phyloP scores from a whole-genome alignment of 2,888 invertebrate genomes.

The Clistopyga incitator region DNA sequence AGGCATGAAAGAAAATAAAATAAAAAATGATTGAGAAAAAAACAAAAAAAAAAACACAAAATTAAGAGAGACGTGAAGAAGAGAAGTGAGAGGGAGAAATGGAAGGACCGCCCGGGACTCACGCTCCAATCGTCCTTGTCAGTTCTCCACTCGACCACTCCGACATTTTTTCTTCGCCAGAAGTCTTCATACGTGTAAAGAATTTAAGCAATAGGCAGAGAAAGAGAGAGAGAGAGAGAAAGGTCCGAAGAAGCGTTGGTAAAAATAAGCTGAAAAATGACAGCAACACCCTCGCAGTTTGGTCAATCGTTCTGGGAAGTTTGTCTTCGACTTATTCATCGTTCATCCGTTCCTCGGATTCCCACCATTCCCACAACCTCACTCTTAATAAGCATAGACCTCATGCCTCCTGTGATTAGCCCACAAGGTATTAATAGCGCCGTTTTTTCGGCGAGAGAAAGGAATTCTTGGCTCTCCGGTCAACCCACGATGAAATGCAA shows the following conservation, averaged over 20 bases:
- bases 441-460: slow-evolving; percentile 39
- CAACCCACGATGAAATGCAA: not conserved
- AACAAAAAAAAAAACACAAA: no score
- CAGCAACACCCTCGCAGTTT: slow-evolving; percentile 43
- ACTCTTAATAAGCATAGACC: slow-evolving; percentile 34
- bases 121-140: slow-evolving; percentile 50
- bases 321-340: slow-evolving; percentile 62
- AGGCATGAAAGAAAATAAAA: slow-evolving; percentile 11
- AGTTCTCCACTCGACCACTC: slow-evolving; percentile 17
- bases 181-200: slow-evolving; percentile 28
- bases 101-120: slow-evolving; percentile 67
- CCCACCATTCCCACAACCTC: slow-evolving; percentile 15
- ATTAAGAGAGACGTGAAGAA: slow-evolving; percentile 26
- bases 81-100: slow-evolving; percentile 56
- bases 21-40: slow-evolving; percentile 29
- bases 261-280: slow-evolving; percentile 10
- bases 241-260: slow-evolving; percentile 31
- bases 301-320: slow-evolving; percentile 61
- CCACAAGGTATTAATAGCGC: slow-evolving; percentile 42
- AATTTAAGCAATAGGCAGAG: slow-evolving; percentile 8
- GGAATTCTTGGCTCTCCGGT: slow-evolving; percentile 44
- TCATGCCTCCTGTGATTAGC: slow-evolving; percentile 51
- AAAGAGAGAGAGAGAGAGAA: no score
- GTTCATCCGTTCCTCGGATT: slow-evolving; percentile 44
- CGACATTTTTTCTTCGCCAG: slow-evolving; percentile 28